phyloP scores from a whole-genome alignment of 2,113 vertebrate species.

The Dendrocopos noguchii region DNA sequence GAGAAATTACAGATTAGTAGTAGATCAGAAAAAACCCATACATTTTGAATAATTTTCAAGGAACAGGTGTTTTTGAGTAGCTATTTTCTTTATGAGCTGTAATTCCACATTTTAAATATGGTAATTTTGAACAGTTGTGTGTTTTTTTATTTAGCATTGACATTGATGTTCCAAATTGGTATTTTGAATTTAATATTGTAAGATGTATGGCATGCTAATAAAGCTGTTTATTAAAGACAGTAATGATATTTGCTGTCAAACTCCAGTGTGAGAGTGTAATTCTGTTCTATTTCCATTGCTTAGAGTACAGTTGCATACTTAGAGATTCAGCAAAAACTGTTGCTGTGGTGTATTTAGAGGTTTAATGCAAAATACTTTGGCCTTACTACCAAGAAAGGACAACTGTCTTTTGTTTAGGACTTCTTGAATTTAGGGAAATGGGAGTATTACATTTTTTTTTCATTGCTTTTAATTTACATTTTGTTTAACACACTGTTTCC shows the following conservation, averaged over 20 bases:
- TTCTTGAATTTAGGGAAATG: neutral
- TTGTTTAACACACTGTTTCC: conserved; percentile 78
- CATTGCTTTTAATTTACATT: conserved; percentile 80
- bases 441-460: conserved; percentile 19
- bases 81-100: neutral
- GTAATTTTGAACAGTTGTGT: neutral
- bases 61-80: neutral
- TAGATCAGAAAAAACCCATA: neutral
- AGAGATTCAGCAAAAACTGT: neutral
- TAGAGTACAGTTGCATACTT: neutral
- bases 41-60: neutral
- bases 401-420: neutral
- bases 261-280: neutral
- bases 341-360: neutral
- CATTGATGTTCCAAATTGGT: neutral
- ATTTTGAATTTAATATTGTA: neutral
- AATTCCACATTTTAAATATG: neutral
- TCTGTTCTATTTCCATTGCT: neutral
- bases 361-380: neutral
- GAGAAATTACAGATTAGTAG: neutral
- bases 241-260: neutral
- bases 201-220: neutral
- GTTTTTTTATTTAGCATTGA: neutral
- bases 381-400: neutral
- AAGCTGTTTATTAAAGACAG: neutral